These are phyloP conservation scores for Limnothrissa miodon DNA, from an alignment of 2,113 vertebrate genomes.

Conservation along the genomic window DNA sequence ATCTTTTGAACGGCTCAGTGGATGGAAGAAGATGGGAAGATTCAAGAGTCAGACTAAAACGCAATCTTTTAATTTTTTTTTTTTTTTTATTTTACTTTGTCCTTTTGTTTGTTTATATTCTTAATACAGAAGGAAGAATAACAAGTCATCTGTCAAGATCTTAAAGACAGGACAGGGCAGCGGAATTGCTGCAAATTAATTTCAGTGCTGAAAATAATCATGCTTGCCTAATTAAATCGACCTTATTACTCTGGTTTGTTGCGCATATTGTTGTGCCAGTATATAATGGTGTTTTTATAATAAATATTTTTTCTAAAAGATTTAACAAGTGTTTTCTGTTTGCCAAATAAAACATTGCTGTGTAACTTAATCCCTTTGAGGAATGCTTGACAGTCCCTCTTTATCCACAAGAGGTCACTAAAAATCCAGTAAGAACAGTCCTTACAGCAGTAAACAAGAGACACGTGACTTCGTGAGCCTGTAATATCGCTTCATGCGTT, in stretches of 20 bases:
- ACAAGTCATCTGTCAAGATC: neutral
- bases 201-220: neutral
- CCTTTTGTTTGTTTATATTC: neutral
- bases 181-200: neutral
- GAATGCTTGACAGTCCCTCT: neutral
- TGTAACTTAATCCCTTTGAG: neutral
- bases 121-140: neutral
- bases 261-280: slow-evolving; percentile 35
- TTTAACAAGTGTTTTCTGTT: neutral
- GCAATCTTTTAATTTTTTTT: neutral
- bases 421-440: slow-evolving; percentile 18
- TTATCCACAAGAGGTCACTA: slow-evolving; percentile 14
- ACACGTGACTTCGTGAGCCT: slow-evolving; percentile 62
- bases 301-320: neutral
- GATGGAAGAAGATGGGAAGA: neutral
- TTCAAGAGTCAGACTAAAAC: neutral
- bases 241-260: slow-evolving; percentile 41
- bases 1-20: neutral
- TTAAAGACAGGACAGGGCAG: neutral
- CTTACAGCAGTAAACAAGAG: slow-evolving; percentile 62
- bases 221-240: slow-evolving; percentile 29
- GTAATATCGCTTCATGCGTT: slow-evolving; percentile 25
- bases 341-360: neutral
- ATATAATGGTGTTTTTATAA: neutral
- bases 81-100: neutral